phyloP scores from a whole-genome alignment of 2,113 vertebrate genomes.

The Macaca fascicularis region DNA sequence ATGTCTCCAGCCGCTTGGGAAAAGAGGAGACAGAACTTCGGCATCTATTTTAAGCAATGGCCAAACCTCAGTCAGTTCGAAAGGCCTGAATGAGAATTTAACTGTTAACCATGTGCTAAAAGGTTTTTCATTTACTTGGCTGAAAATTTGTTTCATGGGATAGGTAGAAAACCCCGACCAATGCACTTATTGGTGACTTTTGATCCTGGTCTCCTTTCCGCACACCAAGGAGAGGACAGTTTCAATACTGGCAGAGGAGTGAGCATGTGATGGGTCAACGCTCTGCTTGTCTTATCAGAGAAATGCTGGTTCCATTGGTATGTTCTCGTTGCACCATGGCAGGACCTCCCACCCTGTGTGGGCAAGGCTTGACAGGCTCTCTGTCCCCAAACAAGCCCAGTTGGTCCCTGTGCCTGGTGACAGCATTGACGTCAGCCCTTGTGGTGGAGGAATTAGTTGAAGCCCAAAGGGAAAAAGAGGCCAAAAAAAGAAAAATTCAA shows the following conservation, averaged over 20 bases:
- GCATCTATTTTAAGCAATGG: background rate
- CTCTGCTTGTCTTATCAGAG: conserved; percentile 63
- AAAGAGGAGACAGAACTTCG: background rate
- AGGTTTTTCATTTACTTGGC: background rate
- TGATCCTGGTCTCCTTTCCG: background rate
- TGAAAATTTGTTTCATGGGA: background rate
- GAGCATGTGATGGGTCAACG: conserved; percentile 40
- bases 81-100: background rate
- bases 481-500: conserved; percentile 76
- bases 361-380: background rate
- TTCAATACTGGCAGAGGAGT: background rate
- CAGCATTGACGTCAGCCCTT: conserved; percentile 80
- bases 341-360: background rate
- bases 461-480: conserved; percentile 76
- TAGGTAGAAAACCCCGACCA: background rate
- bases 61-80: background rate
- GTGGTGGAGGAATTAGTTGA: conserved; percentile 77
- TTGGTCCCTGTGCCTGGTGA: conserved; percentile 53
- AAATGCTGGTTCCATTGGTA: conserved; percentile 10
- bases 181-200: background rate
- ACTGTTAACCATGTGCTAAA: background rate
- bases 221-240: background rate
- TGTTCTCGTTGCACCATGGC: rapidly evolving
- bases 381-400: conserved; percentile 63
- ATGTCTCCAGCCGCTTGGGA: background rate